Evolutionary conservation across 2,888 invertebrate species (phyloP).

Genomic region (Invenusta paracnida): DNA sequence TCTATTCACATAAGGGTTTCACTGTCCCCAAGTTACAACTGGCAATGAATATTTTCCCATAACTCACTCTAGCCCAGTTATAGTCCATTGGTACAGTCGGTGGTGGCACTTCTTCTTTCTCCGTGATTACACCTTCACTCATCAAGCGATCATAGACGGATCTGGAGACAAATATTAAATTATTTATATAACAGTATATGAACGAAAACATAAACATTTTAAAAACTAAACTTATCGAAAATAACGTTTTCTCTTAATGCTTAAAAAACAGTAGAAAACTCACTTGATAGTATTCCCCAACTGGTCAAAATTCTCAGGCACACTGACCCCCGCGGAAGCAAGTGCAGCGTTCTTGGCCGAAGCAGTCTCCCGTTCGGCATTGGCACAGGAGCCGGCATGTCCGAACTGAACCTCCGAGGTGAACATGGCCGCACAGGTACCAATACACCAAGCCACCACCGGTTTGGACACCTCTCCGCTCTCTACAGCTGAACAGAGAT

Average conservation of each 20-base stretch:
- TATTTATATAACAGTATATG: too few relatives aligned
- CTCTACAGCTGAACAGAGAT: slow-evolving; percentile 81
- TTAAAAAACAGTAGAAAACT: too few relatives aligned
- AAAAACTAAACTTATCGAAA: too few relatives aligned
- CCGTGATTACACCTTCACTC: slow-evolving; percentile 80
- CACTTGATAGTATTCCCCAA: slow-evolving; percentile 74
- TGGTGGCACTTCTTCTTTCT: slow-evolving; percentile 84
- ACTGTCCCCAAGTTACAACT: too few relatives aligned
- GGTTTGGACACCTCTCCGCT: slow-evolving; percentile 80
- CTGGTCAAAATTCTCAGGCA: slow-evolving; percentile 86
- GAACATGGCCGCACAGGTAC: slow-evolving; percentile 67
- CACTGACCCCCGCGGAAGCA: slow-evolving; percentile 75
- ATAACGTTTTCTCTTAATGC: too few relatives aligned
- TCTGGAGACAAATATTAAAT: neutral
- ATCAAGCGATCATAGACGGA: neutral
- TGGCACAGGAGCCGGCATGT: slow-evolving; percentile 96
- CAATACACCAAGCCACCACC: slow-evolving; percentile 96
- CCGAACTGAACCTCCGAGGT: slow-evolving; percentile 81
- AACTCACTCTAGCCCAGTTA: slow-evolving; percentile 81
- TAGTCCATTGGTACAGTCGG: slow-evolving; percentile 99
- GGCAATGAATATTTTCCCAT: slow-evolving; percentile 37
- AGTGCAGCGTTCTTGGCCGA: slow-evolving; percentile 82
- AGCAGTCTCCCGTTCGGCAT: slow-evolving; percentile 86
- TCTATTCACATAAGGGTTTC: too few relatives aligned
- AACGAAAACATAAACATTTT: too few relatives aligned